Base-by-base conservation (phyloP, 2,113 vertebrate genomes). In the Ancistrus triradiatus region DNA sequence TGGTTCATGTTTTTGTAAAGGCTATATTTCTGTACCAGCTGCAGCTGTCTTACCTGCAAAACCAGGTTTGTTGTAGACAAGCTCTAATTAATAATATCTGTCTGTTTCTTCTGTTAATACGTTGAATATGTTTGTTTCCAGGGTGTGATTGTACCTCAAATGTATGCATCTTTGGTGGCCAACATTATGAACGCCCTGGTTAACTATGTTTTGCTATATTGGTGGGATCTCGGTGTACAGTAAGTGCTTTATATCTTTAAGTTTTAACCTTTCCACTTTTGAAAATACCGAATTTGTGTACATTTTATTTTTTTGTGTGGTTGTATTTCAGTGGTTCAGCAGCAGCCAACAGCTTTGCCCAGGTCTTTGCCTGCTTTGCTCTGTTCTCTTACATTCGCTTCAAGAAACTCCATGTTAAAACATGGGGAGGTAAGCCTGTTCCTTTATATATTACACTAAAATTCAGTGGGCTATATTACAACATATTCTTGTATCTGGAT, bases 81-180 rank as follows among this genome's bases (percentile, higher is more conserved):
- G 1, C n/a, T n/a, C n/a, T n/a, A n/a, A n/a, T n/a, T n/a, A 18
- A 15, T 9, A 51, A 22, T 31, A 48, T 14, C 5, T 22, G 3
- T 46, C 24, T 24, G 13, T 61, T 3, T 22, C 24, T 43, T 6
- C 22, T 46, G 14, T 31, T 42, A 42, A n/a, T 15, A 42, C 22
- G 40, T 9, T 7, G 15, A 28, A 73, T 65, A 57, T 4, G 3
- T n/a, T 66, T 7, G 78, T 13, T 77, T 82, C 35, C 61, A 97
- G 95, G 91, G 81, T 2, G 91, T 97, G 17, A 88, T 93, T 6
- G 40, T 91, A 69, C 93, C 94, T 33, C 93, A 96, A 61, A 76
- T 96, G 47, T 68, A 90, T 37, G 81, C 89, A 0, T 90, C 91
- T 38, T 65, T 86, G 1, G 52, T 83, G 37, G 88, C 89, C 70